Evolutionary conservation across 2,113 vertebrate species (phyloP).

Genomic region (Neopipo cinnamomea): DNA sequence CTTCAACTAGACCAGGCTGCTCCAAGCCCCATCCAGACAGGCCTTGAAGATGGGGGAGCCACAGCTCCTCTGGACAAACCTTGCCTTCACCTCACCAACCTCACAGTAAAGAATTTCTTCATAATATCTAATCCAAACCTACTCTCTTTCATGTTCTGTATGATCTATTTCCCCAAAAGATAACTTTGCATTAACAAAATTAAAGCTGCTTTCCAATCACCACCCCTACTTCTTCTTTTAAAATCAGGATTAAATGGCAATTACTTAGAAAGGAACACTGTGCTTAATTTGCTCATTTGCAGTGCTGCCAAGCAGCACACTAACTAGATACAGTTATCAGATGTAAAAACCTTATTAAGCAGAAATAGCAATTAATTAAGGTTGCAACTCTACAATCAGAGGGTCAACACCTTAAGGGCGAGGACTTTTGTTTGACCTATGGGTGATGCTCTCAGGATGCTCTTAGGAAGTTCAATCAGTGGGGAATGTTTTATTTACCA

Average conservation of each 20-base stretch:
- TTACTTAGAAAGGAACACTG: neutral
- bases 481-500: neutral
- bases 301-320: neutral
- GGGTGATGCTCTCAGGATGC: neutral
- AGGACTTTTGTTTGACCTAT: neutral
- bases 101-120: neutral
- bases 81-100: neutral
- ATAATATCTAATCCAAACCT: neutral
- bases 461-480: neutral
- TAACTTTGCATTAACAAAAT: neutral
- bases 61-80: neutral
- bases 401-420: neutral
- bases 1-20: neutral
- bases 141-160: neutral
- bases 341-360: conserved; percentile 5
- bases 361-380: conserved; percentile 16
- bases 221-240: neutral
- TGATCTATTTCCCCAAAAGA: neutral
- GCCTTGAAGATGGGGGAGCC: neutral
- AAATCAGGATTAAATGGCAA: neutral
- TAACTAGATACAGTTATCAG: neutral
- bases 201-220: neutral
- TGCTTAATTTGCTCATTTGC: conserved; percentile 42
- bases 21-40: neutral
- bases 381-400: neutral